A percentile compares a stretch with the other conserved stretches of the same genome.
Conservation (phyloP, 2,888 invertebrate genomes). For the Eledona agricola region DNA sequence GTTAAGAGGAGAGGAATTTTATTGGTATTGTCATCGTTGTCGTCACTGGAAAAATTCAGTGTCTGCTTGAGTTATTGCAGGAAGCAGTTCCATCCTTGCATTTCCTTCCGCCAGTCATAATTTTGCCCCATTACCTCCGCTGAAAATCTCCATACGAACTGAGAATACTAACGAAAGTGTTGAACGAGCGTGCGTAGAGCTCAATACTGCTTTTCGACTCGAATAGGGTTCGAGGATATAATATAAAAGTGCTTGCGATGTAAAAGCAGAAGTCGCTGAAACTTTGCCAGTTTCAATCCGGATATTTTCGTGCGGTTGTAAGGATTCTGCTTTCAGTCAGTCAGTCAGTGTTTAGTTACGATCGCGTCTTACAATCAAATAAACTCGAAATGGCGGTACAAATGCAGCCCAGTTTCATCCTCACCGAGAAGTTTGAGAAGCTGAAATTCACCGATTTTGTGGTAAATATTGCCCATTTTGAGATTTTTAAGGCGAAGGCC, state of each 20-base stretch:
- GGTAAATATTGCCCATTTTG: slow-evolving; percentile 47
- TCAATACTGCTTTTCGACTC: slow-evolving; percentile 33
- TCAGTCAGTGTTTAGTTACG: slow-evolving; percentile 15
- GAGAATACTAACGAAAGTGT: slow-evolving; percentile 15
- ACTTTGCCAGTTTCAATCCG: slow-evolving; percentile 38
- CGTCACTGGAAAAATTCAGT: too few species aligned
- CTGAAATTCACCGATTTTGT: slow-evolving; percentile 52
- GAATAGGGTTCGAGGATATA: slow-evolving; percentile 32
- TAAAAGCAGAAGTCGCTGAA: slow-evolving; percentile 37
- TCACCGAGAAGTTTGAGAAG: slow-evolving; percentile 53
- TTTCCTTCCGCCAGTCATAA: too few species aligned
- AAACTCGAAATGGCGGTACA: slow-evolving; percentile 53
- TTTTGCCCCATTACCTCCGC: slow-evolving; percentile 2
- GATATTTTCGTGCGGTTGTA: slow-evolving; percentile 34
- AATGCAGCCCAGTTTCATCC: slow-evolving; percentile 46
- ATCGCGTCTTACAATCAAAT: slow-evolving; percentile 17
- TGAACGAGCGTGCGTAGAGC: slow-evolving; percentile 41
- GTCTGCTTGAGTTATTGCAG: too few species aligned
- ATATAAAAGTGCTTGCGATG: slow-evolving; percentile 31
- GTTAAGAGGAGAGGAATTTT: too few species aligned
- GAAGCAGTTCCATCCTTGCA: too few species aligned
- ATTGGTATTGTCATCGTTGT: too few species aligned
- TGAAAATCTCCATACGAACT: slow-evolving; percentile 15
- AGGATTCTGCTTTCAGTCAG: slow-evolving; percentile 34
- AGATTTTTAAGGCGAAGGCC: too few species aligned